These are phyloP conservation scores for Stramonita haemastoma DNA, from an alignment of 2,888 invertebrate species.

Conservation along the genomic window DNA sequence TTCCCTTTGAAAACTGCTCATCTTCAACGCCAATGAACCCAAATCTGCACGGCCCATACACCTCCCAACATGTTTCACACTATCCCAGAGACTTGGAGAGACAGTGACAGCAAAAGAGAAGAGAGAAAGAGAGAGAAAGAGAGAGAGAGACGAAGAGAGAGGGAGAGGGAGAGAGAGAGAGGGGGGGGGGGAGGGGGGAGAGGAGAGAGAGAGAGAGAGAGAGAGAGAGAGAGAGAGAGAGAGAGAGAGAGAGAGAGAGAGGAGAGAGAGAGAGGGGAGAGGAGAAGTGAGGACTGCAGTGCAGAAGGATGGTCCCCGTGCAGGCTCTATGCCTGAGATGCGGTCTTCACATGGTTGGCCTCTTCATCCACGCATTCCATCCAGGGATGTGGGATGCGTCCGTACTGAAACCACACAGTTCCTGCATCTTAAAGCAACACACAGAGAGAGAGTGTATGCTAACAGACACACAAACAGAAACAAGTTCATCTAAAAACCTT, in stretches of 20 bases:
- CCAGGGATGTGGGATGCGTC: slow-evolving; percentile 52
- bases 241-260: neutral
- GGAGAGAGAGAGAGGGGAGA: neutral
- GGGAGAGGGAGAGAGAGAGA: neutral
- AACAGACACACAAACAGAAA: neutral
- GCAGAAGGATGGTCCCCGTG: neutral
- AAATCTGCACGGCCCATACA: too few species aligned
- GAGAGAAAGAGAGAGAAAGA: neutral
- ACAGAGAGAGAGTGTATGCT: neutral
- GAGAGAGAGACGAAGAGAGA: neutral
- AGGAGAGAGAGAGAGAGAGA: too few species aligned
- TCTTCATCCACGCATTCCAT: slow-evolving; percentile 52
- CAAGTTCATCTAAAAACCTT: neutral
- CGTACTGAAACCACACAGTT: slow-evolving; percentile 52
- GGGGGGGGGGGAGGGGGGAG: neutral
- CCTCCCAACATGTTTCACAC: too few species aligned
- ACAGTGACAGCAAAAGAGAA: neutral
- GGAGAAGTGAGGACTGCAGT: neutral
- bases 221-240: neutral
- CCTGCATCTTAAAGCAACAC: neutral
- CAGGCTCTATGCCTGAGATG: neutral
- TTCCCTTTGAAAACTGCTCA: too few species aligned
- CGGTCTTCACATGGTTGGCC: neutral
- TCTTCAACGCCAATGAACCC: too few species aligned
- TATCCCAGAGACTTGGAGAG: too few species aligned